These are phyloP conservation scores for Sebastes vulpes DNA, from an alignment of 2,797 vertebrate genomes.

Conservation along the genomic window DNA sequence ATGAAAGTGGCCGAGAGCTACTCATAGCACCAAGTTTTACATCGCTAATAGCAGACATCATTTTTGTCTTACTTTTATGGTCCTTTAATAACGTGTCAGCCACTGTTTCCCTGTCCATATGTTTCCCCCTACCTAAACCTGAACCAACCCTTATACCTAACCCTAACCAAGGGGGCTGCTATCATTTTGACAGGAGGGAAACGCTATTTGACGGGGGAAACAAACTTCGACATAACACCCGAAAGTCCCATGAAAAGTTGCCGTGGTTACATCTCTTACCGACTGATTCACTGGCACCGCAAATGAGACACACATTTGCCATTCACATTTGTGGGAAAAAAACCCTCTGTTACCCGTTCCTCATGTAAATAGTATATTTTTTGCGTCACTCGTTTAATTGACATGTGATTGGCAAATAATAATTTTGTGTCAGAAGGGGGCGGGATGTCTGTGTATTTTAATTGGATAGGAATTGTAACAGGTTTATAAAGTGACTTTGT, in stretches of 20 bases:
- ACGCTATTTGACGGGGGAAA: not conserved
- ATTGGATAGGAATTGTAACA: not conserved
- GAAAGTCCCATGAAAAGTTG: not conserved
- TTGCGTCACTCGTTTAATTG: not conserved
- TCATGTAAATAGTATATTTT: no score
- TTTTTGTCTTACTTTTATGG: not conserved
- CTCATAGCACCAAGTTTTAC: not conserved
- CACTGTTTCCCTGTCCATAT: not conserved
- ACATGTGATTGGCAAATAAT: not conserved
- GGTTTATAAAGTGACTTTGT: not conserved
- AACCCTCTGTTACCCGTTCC: no score
- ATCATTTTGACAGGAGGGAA: not conserved
- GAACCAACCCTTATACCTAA: no score
- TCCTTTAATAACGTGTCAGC: not conserved
- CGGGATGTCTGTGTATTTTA: not conserved
- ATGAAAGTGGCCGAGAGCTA: not conserved
- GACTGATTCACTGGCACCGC: no score
- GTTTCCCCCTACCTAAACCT: no score
- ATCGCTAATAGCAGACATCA: not conserved
- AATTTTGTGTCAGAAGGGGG: not conserved
- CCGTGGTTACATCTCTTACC: not conserved
- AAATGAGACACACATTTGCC: no score
- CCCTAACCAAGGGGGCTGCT: no score
- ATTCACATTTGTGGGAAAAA: no score
- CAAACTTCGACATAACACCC: not conserved